Evolutionary conservation across 2,888 invertebrate species (phyloP).

Genomic region (Melanostoma scalare): DNA sequence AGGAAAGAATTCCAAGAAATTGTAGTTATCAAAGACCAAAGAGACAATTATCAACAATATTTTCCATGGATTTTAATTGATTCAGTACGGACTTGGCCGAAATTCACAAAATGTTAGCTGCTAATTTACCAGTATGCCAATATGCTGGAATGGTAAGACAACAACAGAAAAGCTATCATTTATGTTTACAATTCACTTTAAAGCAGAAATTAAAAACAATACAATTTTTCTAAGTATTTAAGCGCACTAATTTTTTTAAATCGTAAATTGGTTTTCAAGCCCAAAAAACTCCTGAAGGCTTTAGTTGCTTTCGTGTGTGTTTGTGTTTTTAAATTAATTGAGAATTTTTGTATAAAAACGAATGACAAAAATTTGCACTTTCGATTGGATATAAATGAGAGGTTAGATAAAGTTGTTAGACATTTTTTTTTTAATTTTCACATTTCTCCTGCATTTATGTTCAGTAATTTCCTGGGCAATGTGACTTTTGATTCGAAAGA

Average conservation of each 20-base stretch:
- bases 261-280: too few species aligned
- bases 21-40: slow-evolving; percentile 37
- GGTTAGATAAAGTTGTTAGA: too few species aligned
- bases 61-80: slow-evolving; percentile 71
- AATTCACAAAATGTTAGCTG: slow-evolving; percentile 75
- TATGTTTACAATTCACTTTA: slow-evolving; percentile 22
- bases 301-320: too few species aligned
- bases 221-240: background rate
- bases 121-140: slow-evolving; percentile 76
- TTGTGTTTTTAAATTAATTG: too few species aligned
- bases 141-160: slow-evolving; percentile 76
- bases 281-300: background rate
- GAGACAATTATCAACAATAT: slow-evolving; percentile 46
- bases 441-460: too few species aligned
- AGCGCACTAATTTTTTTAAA: too few species aligned
- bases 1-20: slow-evolving; percentile 27
- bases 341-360: too few species aligned
- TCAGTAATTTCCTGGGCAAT: too few species aligned
- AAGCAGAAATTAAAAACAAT: slow-evolving; percentile 24
- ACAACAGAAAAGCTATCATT: slow-evolving; percentile 32
- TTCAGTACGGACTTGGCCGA: slow-evolving; percentile 60
- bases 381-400: too few species aligned
- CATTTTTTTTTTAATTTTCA: too few species aligned
- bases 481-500: too few species aligned
- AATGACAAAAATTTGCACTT: too few species aligned